Evolutionary conservation across 2,888 invertebrate genomes (phyloP).

Genomic region (Mythimna ferrago): DNA sequence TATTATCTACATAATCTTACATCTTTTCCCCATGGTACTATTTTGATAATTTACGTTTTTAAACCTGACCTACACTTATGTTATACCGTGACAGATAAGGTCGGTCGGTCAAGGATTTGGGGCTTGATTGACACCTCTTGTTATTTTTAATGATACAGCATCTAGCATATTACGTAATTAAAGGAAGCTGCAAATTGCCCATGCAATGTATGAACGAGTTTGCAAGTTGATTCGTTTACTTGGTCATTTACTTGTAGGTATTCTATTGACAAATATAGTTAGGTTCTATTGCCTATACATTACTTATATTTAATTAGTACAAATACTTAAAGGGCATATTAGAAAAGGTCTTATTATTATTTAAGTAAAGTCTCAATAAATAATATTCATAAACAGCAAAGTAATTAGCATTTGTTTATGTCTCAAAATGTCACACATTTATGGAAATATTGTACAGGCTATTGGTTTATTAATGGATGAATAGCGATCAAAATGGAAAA

Average conservation of each 20-base stretch:
- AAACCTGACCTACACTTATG: background rate
- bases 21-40: too few relatives aligned
- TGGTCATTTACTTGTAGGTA: background rate
- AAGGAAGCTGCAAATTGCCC: slow-evolving; percentile 16
- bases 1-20: too few relatives aligned
- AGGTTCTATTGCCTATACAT: background rate
- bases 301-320: too few relatives aligned
- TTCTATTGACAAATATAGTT: background rate
- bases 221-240: background rate
- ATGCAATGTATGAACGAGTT: slow-evolving; percentile 1
- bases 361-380: too few relatives aligned
- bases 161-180: slow-evolving; percentile 5
- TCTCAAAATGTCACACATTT: too few relatives aligned
- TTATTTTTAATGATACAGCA: slow-evolving; percentile 28
- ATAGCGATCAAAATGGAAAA: too few relatives aligned
- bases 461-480: too few relatives aligned
- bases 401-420: too few relatives aligned
- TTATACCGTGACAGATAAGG: slow-evolving; percentile 6
- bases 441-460: too few relatives aligned
- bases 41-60: background rate
- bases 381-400: too few relatives aligned
- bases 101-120: slow-evolving; percentile 31
- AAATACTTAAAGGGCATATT: too few relatives aligned
- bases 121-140: slow-evolving; percentile 23
- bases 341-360: too few relatives aligned